Conservation (phyloP, 2,113 vertebrate genomes). For the Osmerus eperlanus region DNA sequence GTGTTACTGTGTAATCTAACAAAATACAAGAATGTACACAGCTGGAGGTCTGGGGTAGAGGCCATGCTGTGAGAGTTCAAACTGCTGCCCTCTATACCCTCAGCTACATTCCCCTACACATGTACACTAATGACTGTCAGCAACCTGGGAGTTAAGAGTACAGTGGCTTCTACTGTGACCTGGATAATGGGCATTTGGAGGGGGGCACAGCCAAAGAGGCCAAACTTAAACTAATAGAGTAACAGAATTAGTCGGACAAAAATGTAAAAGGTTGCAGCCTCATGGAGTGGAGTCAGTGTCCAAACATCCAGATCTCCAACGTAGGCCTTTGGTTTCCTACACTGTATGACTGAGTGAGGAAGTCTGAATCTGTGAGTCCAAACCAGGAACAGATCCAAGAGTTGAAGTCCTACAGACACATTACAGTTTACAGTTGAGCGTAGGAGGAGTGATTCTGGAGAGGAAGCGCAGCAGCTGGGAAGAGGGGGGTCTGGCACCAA, state of each 20-base stretch:
- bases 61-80: neutral
- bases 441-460: neutral
- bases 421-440: neutral
- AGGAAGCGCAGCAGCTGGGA: slow-evolving; percentile 6
- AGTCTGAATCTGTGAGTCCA: too few species aligned
- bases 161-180: neutral
- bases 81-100: neutral
- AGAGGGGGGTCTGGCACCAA: slow-evolving; percentile 4
- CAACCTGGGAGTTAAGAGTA: neutral
- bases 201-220: neutral
- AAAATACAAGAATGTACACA: neutral
- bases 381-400: too few species aligned
- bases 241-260: slow-evolving; percentile 1
- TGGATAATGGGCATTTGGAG: neutral
- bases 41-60: too few species aligned
- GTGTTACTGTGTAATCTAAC: too few species aligned
- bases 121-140: slow-evolving; percentile 3
- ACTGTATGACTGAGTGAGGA: too few species aligned
- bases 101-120: neutral
- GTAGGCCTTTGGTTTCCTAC: too few species aligned
- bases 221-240: neutral
- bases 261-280: neutral
- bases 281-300: too few species aligned
- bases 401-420: too few species aligned
- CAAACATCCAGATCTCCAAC: too few species aligned